Evolutionary conservation across 2,888 invertebrate species (phyloP).

Genomic region (Muschampia plurimacula): DNA sequence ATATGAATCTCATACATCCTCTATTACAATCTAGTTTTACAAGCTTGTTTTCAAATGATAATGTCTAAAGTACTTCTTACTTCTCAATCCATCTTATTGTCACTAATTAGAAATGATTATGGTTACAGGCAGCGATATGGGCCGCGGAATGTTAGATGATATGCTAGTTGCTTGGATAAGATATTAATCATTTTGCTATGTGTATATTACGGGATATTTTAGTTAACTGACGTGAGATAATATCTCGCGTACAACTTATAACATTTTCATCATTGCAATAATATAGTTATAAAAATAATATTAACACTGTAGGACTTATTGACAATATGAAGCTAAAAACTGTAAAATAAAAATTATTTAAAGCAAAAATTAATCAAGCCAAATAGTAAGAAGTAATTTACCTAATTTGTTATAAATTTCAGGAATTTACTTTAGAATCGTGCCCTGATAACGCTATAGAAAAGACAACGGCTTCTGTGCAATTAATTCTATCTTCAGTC

Average conservation of each 20-base stretch:
- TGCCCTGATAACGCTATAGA: no score
- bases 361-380: no score
- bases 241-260: no score
- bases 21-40: background rate
- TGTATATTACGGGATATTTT: background rate
- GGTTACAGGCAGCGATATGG: no score
- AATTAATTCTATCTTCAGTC: no score
- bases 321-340: no score
- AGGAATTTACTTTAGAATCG: no score
- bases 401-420: no score
- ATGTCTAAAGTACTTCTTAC: background rate
- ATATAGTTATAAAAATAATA: background rate
- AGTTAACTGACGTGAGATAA: background rate
- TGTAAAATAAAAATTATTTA: no score
- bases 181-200: background rate
- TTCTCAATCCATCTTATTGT: slow-evolving; percentile 5
- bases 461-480: no score
- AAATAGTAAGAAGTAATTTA: no score
- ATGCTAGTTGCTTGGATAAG: background rate
- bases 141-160: background rate
- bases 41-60: background rate
- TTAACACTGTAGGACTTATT: no score
- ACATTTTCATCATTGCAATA: background rate
- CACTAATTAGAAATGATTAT: slow-evolving; percentile 17
- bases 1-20: background rate